Evolutionary conservation across 2,797 vertebrate genomes (phyloP), one percentile per base, ranked within the genome.

Genomic region (Philypnodon macrostomus): DNA sequence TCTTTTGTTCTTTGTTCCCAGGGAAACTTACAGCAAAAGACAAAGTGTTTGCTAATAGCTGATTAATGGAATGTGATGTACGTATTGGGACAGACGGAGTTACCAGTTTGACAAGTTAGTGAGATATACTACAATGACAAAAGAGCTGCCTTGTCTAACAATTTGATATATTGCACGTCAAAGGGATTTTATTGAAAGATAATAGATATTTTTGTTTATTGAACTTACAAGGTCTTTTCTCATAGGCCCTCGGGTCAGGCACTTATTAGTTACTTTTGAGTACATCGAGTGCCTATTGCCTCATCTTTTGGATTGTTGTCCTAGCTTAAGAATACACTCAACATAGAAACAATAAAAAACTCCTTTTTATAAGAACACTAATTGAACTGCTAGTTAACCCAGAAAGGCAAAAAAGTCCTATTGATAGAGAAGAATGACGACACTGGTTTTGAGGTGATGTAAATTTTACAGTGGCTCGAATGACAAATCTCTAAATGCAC

Each of bases 21-120:
- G 31, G 11, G n/a, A 46, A 32, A 34, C 35, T 36, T 21, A 21
- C 38, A 14, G 27, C 33, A 42, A 7, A 41, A 19, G n/a, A 26
- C 41, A 46, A 23, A n/a, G 38, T 39, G n/a, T 32, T n/a, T 17
- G 36, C 51, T 35, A 31, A 48, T 53, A 47, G 42, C 19, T 21
- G 59, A 7, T 31, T 16, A 47, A 6, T 23, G 38, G 44, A 58
- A 27, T 47, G 37, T 56, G n/a, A 33, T 59, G 65, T 27, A n/a
- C 14, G 19, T 27, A 13, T 2, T 24, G 24, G 63, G 48, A 45
- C 36, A 73, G 47, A 59, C 26, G 13, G 47, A 44, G 31, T 12
- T 36, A 31, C 67, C 36, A 45, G 65, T 79, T 59, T 27, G 63
- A 50, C 47, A 38, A 34, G 53, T 46, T 35, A n/a, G 14, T 50